phyloP scores from a whole-genome alignment of 2,113 vertebrate genomes.

The Chascanopsetta lugubris region DNA sequence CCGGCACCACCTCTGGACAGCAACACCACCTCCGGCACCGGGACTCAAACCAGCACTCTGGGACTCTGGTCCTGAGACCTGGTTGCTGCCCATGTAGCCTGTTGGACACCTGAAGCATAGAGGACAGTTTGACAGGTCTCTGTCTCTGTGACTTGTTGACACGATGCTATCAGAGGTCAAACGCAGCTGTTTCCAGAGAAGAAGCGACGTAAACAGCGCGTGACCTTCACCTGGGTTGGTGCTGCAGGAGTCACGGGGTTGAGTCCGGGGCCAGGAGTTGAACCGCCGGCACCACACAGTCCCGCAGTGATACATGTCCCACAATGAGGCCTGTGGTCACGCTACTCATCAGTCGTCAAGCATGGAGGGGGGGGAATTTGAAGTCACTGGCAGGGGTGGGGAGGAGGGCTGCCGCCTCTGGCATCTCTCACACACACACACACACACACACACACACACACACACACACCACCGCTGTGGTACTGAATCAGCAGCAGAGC shows the following conservation, averaged over 20 bases:
- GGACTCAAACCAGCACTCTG: no score
- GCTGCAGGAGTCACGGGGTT: no score
- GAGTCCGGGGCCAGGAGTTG: conserved; percentile 16
- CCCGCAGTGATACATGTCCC: conserved; percentile 4
- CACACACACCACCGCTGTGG: conserved; percentile 13
- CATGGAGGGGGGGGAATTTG: conserved; percentile 44
- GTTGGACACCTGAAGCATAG: no score
- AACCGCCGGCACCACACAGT: conserved; percentile 3
- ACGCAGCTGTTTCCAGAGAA: conserved; percentile 12
- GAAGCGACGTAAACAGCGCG: conserved; percentile 5
- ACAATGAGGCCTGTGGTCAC: conserved; percentile 24
- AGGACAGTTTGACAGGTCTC: conserved; percentile 46
- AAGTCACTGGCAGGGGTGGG: conserved; percentile 37
- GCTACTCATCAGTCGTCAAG: conserved; percentile 15
- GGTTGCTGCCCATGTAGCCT: no score
- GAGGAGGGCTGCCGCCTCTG: conserved; percentile 39
- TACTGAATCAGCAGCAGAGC: conserved; percentile 38
- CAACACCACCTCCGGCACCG: no score
- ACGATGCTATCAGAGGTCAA: not conserved
- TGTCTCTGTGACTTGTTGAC: no score
- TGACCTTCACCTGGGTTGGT: not conserved
- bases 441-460: conserved; percentile 29
- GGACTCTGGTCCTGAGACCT: no score
- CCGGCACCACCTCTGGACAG: no score
- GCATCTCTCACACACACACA: conserved; percentile 30